Conservation (phyloP, 2,888 invertebrate species). For the Heliconius charithonia region DNA sequence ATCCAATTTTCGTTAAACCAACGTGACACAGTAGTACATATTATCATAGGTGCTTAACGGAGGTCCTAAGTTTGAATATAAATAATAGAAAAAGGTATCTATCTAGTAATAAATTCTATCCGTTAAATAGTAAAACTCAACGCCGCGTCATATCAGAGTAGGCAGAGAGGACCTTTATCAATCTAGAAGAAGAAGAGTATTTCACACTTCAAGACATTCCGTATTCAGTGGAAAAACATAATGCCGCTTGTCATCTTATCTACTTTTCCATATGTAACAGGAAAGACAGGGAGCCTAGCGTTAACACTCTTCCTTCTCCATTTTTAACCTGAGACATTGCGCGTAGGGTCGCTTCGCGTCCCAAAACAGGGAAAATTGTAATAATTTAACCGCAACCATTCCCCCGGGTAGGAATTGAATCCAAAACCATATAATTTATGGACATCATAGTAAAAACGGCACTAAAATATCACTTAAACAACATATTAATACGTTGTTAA, state of each 20-base stretch:
- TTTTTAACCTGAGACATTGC: background rate
- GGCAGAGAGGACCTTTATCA: background rate
- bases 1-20: slow-evolving; percentile 17
- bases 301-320: background rate
- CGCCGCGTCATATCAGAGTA: background rate
- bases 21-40: background rate
- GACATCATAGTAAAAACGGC: background rate
- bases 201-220: too few relatives aligned
- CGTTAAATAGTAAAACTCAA: background rate
- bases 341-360: background rate
- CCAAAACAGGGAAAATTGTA: background rate
- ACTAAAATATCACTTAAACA: slow-evolving; percentile 37
- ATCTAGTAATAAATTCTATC: background rate
- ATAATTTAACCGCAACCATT: background rate
- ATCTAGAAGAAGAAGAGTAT: too few relatives aligned
- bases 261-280: too few relatives aligned
- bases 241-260: too few relatives aligned
- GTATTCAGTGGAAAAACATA: too few relatives aligned
- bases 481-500: slow-evolving; percentile 35
- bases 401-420: too few relatives aligned
- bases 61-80: background rate
- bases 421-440: background rate
- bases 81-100: background rate
- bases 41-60: background rate
- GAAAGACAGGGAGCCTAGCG: background rate